Conservation (phyloP, 2,888 invertebrate genomes). For the Antitype chi region DNA sequence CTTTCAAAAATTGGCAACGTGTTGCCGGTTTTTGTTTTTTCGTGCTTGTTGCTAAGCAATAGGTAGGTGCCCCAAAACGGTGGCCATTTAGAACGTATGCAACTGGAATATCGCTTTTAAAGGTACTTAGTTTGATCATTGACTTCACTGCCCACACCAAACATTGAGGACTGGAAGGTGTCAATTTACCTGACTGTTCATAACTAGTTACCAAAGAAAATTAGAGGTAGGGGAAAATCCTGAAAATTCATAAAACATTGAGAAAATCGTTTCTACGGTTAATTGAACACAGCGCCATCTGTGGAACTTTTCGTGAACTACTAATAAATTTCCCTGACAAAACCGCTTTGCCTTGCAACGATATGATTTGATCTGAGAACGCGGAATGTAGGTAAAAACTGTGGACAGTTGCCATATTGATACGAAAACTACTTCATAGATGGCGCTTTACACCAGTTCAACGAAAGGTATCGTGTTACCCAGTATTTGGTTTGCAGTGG, state of each 20-base stretch:
- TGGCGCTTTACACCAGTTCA: conserved; percentile 18
- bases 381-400: background rate
- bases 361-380: too few species aligned
- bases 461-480: background rate
- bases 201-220: background rate
- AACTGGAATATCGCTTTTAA: too few species aligned
- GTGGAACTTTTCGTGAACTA: conserved; percentile 14
- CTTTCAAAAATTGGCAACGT: background rate
- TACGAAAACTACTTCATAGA: conserved; percentile 10
- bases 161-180: background rate
- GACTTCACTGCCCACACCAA: too few species aligned
- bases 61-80: too few species aligned
- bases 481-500: too few species aligned
- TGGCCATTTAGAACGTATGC: too few species aligned
- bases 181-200: background rate
- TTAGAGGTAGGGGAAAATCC: background rate
- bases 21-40: background rate
- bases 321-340: background rate
- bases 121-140: too few species aligned
- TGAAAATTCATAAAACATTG: background rate
- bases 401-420: background rate
- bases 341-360: accelerated
- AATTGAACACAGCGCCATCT: conserved; percentile 27
- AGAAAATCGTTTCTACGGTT: background rate
- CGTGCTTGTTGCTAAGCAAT: background rate